Evolutionary conservation across 2,888 invertebrate species (phyloP).

Genomic region (Myopa tessellatipennis): DNA sequence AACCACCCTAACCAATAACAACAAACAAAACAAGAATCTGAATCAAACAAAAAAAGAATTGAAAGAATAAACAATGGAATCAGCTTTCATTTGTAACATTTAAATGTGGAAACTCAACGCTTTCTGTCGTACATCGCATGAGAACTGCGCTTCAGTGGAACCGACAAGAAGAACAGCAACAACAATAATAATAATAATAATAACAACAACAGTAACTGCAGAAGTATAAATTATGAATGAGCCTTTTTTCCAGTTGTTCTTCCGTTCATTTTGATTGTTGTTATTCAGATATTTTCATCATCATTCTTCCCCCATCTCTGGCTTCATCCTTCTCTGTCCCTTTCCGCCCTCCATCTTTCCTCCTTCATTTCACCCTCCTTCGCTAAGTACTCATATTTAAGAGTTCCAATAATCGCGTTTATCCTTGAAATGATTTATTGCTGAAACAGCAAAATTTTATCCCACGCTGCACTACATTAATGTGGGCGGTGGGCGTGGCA

Average conservation of each 20-base stretch:
- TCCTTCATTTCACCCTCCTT: not conserved
- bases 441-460: not conserved
- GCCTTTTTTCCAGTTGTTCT: not conserved
- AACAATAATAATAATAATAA: not conserved
- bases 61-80: not conserved
- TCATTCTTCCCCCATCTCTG: not conserved
- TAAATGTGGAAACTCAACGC: too few relatives aligned
- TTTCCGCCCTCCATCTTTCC: not conserved
- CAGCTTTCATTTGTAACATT: not conserved
- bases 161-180: not conserved
- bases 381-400: not conserved
- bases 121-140: not conserved
- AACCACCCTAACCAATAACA: not conserved
- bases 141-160: not conserved
- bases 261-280: not conserved
- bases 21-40: not conserved
- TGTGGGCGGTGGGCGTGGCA: not conserved
- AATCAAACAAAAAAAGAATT: not conserved
- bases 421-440: constrained; percentile 37
- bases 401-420: constrained; percentile 19
- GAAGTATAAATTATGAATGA: not conserved
- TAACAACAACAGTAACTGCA: not conserved
- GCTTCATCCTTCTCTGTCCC: not conserved
- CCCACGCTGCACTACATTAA: too few relatives aligned
- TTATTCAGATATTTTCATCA: not conserved